Base-by-base conservation (phyloP, 2,888 invertebrate genomes). In the Parascotia fuliginaria region DNA sequence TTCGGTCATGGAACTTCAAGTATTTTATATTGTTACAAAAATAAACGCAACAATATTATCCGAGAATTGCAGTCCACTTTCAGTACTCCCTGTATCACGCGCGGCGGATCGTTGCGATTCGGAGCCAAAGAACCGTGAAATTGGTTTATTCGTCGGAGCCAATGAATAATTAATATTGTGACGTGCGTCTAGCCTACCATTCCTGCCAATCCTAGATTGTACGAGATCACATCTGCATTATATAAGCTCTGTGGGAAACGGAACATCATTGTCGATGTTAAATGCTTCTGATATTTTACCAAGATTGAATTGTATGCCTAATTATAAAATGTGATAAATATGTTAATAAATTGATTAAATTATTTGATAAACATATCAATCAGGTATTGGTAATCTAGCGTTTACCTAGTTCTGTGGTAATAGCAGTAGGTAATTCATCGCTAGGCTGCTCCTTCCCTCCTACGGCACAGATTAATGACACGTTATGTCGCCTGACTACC, bases 81-180 rank as follows among this genome's bases (percentile, higher is more conserved):
- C 15, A 39, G 42, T 47, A 29, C 80, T 64, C 51, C 70, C 87
- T 85, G 83, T 88, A 79, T 77, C 70, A 65, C 71, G 72, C 64
- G 67, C 73, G 67, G 74, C 70, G 73, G 74, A 73, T 60, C 74
- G 75, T 77, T 80, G 83, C 84, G 87, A 85, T 85, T 80, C 85
- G 86, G 70, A 79, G 65, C 87, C 92, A 92, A 92, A 92, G 92
- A 92, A 92, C 81, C 92, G 81, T 92, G 90, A 92, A 92, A 92
- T 92, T 92, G 92, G 88, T 91, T 91, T 90, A 91, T 91, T 88
- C 90, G 90, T 85, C 81, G 83, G 86, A 89, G 85, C 89, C 92
- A 89, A 92, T 92, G 92, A 92, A 92, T 92, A 92, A 92, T 92
- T 92, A 92, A 92, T 92, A 91, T 83, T 79, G 87, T 85, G 80